A percentile compares a stretch with the other conserved stretches of the same genome.
phyloP scores from a whole-genome alignment of 1,140 invertebrate species.

The Pogonus chalceus region DNA sequence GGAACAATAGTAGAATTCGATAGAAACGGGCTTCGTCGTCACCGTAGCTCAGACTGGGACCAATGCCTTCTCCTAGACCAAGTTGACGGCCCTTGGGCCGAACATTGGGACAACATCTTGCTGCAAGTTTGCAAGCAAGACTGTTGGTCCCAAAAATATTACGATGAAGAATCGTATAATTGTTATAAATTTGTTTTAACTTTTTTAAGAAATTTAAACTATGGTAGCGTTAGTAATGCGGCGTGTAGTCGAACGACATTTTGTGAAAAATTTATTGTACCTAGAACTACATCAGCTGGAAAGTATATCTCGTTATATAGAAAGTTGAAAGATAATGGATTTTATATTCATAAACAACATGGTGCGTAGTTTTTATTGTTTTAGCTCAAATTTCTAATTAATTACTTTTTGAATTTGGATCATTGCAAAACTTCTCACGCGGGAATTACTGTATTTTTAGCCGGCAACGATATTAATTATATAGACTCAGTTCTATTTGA shows the following conservation, averaged over 20 bases:
- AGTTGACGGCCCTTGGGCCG: conserved; percentile 52
- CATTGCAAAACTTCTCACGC: too few relatives aligned
- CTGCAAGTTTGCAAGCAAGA: conserved; percentile 49
- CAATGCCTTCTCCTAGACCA: conserved; percentile 61
- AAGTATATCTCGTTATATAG: conserved; percentile 74
- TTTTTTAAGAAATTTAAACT: conserved; percentile 55
- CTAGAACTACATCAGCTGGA: conserved; percentile 59
- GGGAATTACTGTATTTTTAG: too few relatives aligned
- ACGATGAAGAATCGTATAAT: conserved; percentile 62
- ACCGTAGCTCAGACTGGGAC: conserved; percentile 48
- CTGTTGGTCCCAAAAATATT: conserved; percentile 53
- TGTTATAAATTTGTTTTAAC: conserved; percentile 71
- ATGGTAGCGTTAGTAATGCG: conserved; percentile 49
- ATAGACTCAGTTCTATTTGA: too few relatives aligned
- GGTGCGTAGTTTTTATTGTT: not conserved
- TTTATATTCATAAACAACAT: conserved; percentile 41
- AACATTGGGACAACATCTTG: conserved; percentile 66
- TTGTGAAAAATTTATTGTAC: conserved; percentile 67
- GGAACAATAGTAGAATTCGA: conserved; percentile 70
- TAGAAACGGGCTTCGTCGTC: conserved; percentile 51
- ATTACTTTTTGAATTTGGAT: too few relatives aligned
- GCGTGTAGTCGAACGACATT: conserved; percentile 54
- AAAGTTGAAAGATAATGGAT: conserved; percentile 43
- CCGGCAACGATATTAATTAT: too few relatives aligned
- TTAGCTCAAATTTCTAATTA: too few relatives aligned